Base-by-base conservation (phyloP, 2,888 invertebrate genomes). In the Cactoblastis cactorum region DNA sequence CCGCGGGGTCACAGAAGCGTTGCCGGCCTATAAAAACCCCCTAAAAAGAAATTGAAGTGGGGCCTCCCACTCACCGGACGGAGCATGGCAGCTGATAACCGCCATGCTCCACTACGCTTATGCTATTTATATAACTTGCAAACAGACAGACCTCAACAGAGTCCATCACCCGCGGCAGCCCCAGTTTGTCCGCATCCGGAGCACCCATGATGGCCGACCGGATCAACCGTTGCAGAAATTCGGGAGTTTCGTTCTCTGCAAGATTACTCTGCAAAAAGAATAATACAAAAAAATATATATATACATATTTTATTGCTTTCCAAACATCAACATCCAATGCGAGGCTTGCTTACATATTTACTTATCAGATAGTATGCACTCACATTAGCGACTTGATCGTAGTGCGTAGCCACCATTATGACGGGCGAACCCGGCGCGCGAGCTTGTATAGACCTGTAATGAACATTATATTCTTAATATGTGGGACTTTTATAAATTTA, bases 371-470 rank as follows among this genome's bases (percentile, higher is more conserved):
- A n/a, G n/a, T n/a, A n/a, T n/a, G n/a, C n/a, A 77, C 84, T 82
- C 48, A 89, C 89, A 52, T 86, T 90, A 0, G 78, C 79, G 0
- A 96, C 94, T 51, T 95, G 92, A 78, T 99, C 99, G 66, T 96
- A 96, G 83, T 99, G 98, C 0, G 99, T 99, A 0, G 98, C 99
- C 8, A 99, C 95, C 72, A 99, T 97, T 43, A 99, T 93, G 2
- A 98, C 98, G 0, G 98, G 97, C 0, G 98, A 96, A 71, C 98
- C 98, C 0, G 98, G 98, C 0, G 98, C 98, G 63, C 98, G 92
- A 0, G 97, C 96, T 91, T 96, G 93, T 65, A 88, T 86, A 0
- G 84, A 87, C 83, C 88, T 77, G 51, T 96, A 41, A 50, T n/a
- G 6, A 22, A 22, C 22, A 14, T 9, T 15, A 1, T 0, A n/a